Percentiles rank a stretch among this genome's conserved stretches.
Conservation (phyloP, 2,797 vertebrate genomes). For the Dermochelys coriacea region DNA sequence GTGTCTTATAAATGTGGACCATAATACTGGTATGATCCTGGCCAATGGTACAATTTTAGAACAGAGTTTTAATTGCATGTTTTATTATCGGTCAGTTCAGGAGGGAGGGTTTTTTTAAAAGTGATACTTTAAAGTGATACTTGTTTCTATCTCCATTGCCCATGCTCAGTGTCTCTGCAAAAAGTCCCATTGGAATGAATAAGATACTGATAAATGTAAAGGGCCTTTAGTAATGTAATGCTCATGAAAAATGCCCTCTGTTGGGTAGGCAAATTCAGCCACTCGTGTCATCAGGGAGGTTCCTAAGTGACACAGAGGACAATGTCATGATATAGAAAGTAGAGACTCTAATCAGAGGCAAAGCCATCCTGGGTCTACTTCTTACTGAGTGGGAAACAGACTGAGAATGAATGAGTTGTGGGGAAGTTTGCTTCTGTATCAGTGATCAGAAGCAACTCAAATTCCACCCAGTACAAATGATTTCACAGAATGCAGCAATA, state of each 20-base stretch:
- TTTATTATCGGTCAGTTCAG: neutral
- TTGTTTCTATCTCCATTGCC: neutral
- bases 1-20: neutral
- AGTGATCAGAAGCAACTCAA: neutral
- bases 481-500: neutral
- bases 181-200: too few relatives aligned
- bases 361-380: neutral
- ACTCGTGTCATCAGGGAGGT: neutral
- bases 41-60: neutral
- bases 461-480: neutral
- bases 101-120: neutral
- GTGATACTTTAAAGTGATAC: neutral
- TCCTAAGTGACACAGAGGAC: neutral
- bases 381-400: neutral
- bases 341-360: neutral
- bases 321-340: neutral
- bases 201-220: too few relatives aligned
- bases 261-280: neutral
- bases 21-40: neutral
- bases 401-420: neutral
- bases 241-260: neutral
- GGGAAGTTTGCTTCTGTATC: neutral
- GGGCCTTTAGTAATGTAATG: fast-evolving
- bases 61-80: neutral
- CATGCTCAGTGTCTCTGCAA: fast-evolving